These are phyloP conservation scores for Paracentrotus lividus DNA, from an alignment of 53 echinoderm and acorn worm genomes.

Conservation along the genomic window DNA sequence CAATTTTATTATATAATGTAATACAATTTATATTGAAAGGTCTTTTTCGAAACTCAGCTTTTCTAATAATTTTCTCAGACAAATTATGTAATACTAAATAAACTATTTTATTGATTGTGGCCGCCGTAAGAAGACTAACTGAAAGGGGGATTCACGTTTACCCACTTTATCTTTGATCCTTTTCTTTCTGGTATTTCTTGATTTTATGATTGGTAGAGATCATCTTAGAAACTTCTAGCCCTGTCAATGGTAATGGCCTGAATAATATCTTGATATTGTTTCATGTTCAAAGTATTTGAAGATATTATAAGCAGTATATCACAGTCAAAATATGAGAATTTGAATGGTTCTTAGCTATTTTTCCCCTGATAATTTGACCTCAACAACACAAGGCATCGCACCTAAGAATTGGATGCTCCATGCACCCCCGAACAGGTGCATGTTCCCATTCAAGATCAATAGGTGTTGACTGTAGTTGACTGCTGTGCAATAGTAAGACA, in stretches of 20 bases:
- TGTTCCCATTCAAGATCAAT: neutral
- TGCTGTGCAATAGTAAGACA: too few species aligned
- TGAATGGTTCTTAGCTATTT: neutral
- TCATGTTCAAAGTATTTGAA: too few species aligned
- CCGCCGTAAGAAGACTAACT: neutral
- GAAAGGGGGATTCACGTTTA: neutral
- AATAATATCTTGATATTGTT: neutral
- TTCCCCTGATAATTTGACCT: too few species aligned
- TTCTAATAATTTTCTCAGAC: too few species aligned
- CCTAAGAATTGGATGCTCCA: neutral
- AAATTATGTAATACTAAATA: neutral
- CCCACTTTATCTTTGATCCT: neutral
- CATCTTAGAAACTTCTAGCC: neutral
- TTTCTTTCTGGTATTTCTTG: neutral
- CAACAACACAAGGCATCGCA: neutral
- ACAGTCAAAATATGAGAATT: neutral
- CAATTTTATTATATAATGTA: too few species aligned
- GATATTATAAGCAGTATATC: too few species aligned
- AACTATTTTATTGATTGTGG: neutral
- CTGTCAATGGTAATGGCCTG: neutral
- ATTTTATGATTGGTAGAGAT: neutral
- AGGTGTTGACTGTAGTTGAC: too few species aligned
- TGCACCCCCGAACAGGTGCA: conserved; percentile 19
- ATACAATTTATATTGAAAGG: too few species aligned
- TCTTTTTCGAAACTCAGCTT: too few species aligned